Conservation (phyloP, 2,797 vertebrate genomes). For the Notolepis coatsorum region DNA sequence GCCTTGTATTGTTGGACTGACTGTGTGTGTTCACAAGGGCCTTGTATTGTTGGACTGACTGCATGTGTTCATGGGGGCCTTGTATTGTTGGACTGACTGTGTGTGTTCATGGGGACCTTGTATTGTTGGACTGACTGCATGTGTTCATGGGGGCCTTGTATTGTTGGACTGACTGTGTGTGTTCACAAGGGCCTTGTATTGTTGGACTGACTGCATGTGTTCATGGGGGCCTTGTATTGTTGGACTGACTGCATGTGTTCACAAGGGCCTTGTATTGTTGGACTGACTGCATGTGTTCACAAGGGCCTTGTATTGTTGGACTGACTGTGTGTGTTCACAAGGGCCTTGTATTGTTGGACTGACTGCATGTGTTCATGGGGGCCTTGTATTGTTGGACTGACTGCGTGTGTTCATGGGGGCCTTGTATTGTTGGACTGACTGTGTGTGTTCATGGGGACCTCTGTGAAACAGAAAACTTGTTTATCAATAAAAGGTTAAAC, state of each 20-base stretch:
- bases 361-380: conserved; percentile 11
- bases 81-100: conserved; percentile 4
- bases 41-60: conserved; percentile 5
- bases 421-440: conserved; percentile 5
- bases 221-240: conserved; percentile 21
- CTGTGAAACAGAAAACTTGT: conserved; percentile 25
- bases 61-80: conserved; percentile 14
- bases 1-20: conserved; percentile 4
- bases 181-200: conserved; percentile 18
- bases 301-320: conserved; percentile 7
- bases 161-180: conserved; percentile 9
- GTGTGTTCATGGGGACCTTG: conserved; percentile 12
- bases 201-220: conserved; percentile 2
- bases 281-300: conserved; percentile 7
- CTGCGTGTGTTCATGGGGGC: conserved; percentile 13
- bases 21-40: conserved; percentile 13
- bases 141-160: conserved; percentile 8
- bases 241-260: conserved; percentile 5
- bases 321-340: conserved; percentile 9
- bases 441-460: conserved; percentile 16
- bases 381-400: conserved; percentile 4
- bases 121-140: conserved; percentile 6
- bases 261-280: conserved; percentile 13
- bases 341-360: conserved; percentile 6
- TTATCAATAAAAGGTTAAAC: conserved; percentile 27